Percentiles rank a stretch among this genome's conserved stretches.
These are phyloP conservation scores for Leptocoma aspasia DNA, from an alignment of 2,113 vertebrate species.

Conservation along the genomic window DNA sequence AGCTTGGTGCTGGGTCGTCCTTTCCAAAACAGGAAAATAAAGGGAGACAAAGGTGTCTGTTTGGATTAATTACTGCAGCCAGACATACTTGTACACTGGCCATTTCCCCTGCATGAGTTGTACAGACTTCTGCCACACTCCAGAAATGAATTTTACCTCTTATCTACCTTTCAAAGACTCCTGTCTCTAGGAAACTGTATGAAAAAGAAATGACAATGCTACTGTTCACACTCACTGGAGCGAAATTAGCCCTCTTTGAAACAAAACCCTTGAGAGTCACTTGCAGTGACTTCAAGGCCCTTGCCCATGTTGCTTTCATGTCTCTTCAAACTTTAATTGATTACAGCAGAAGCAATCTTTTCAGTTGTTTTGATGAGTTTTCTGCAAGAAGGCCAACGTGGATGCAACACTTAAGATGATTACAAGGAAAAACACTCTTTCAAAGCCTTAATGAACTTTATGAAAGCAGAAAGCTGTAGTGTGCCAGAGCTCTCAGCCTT, in stretches of 20 bases:
- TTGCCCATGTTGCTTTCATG: background rate
- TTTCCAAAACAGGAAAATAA: background rate
- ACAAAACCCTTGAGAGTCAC: conserved; percentile 7
- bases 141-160: background rate
- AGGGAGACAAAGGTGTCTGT: background rate
- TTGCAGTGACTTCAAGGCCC: background rate
- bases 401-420: conserved; percentile 1
- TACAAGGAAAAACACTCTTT: conserved; percentile 14
- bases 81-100: background rate
- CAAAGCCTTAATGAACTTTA: conserved; percentile 22
- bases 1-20: background rate
- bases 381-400: background rate
- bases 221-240: background rate
- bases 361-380: conserved; percentile 12
- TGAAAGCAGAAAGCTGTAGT: background rate
- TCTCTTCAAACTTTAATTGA: conserved; percentile 19
- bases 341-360: conserved; percentile 16
- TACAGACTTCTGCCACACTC: background rate
- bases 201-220: background rate
- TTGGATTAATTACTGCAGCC: background rate
- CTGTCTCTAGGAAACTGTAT: conserved; percentile 3
- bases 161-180: background rate
- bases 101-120: background rate
- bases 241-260: conserved; percentile 12
- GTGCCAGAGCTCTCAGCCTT: background rate